phyloP scores from a whole-genome alignment of 2,888 invertebrate species.

The Erebia ligea region DNA sequence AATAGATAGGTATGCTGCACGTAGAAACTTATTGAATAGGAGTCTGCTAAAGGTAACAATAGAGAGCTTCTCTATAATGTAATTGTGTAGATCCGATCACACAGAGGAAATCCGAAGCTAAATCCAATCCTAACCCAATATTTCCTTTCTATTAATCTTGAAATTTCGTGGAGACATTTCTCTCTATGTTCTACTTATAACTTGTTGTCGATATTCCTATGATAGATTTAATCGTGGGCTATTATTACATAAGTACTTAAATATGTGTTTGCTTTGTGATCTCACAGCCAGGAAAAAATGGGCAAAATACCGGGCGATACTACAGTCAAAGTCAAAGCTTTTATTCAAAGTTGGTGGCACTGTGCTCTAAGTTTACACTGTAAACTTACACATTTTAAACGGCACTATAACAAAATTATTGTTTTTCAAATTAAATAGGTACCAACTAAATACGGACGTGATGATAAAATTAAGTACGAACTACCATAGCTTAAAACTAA shows the following conservation, averaged over 20 bases:
- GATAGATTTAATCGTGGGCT: not conserved
- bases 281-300: too few species aligned
- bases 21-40: constrained; percentile 26
- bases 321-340: too few species aligned
- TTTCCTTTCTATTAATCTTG: constrained; percentile 19
- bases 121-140: constrained; percentile 20
- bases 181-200: not conserved
- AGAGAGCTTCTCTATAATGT: constrained; percentile 28
- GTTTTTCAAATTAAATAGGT: too few species aligned
- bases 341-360: too few species aligned
- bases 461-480: too few species aligned
- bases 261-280: too few species aligned
- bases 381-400: too few species aligned
- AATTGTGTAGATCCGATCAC: constrained; percentile 34
- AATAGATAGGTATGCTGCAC: not conserved
- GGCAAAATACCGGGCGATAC: too few species aligned
- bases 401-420: too few species aligned
- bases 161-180: constrained; percentile 1
- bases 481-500: too few species aligned
- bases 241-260: not conserved
- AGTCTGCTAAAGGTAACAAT: constrained; percentile 31
- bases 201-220: not conserved
- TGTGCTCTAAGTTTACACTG: too few species aligned
- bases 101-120: constrained; percentile 22
- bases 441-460: too few species aligned